These are phyloP conservation scores for Daubentonia madagascariensis DNA, from an alignment of 2,113 vertebrate species.

Conservation along the genomic window DNA sequence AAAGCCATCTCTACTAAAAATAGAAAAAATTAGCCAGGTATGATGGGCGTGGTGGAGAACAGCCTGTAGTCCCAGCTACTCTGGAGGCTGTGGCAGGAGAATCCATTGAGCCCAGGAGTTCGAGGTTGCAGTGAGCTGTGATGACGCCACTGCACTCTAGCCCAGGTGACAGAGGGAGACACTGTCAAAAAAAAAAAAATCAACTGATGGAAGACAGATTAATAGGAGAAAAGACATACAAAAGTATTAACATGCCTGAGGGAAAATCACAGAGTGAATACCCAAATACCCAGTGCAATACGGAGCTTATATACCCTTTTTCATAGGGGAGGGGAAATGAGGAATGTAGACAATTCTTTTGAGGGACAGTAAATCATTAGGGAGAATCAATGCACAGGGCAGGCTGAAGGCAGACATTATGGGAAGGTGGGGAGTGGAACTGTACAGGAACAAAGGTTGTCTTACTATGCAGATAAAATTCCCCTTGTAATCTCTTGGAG, in stretches of 20 bases:
- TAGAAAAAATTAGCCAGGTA: no score
- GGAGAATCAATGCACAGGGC: neutral
- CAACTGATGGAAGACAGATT: no score
- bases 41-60: no score
- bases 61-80: no score
- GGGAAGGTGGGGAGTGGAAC: neutral
- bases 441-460: neutral
- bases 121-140: no score
- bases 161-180: no score
- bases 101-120: no score
- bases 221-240: neutral
- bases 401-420: neutral
- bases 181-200: neutral
- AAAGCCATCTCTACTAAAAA: no score
- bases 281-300: neutral
- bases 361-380: neutral
- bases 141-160: no score
- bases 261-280: neutral
- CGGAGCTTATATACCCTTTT: neutral
- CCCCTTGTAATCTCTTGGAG: neutral
- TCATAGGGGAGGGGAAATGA: neutral
- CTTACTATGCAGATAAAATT: neutral
- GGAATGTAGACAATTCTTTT: neutral
- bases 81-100: no score
- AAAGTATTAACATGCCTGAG: neutral